A percentile compares a stretch with the other conserved stretches of the same genome.
Conservation (phyloP, 2,113 vertebrate species). For the Sialia sialis region DNA sequence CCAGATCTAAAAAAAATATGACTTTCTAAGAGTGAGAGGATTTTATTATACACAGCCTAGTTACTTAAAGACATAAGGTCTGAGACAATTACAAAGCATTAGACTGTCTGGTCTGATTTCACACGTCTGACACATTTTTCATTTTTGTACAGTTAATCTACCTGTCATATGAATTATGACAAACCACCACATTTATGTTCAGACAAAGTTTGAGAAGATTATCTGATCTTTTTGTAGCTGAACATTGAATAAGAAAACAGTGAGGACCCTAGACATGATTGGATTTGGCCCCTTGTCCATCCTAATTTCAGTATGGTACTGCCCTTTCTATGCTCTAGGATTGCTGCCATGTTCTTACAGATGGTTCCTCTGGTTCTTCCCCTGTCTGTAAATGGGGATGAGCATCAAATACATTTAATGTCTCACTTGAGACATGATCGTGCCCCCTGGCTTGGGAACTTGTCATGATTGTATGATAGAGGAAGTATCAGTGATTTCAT, state of each 20-base stretch:
- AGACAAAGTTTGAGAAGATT: background rate
- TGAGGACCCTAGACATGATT: fast-evolving
- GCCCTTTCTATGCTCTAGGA: background rate
- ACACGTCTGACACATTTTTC: background rate
- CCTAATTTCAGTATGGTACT: background rate
- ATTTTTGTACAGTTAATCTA: background rate
- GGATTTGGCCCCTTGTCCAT: background rate
- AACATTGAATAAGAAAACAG: background rate
- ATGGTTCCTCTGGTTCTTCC: background rate
- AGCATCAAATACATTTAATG: background rate
- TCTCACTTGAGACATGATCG: background rate
- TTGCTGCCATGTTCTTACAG: background rate
- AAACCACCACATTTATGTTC: background rate
- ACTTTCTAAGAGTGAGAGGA: background rate
- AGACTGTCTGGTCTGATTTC: background rate
- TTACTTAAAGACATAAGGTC: background rate
- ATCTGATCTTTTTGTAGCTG: background rate
- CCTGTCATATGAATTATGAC: background rate
- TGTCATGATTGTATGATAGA: background rate
- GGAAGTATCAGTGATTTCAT: background rate
- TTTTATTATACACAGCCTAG: background rate
- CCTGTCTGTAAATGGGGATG: background rate
- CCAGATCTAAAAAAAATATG: background rate
- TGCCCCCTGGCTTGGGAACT: background rate
- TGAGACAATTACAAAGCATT: background rate